Percentiles rank a stretch among this genome's conserved stretches.
These are phyloP conservation scores for Euphydryas editha DNA, from an alignment of 2,888 invertebrate genomes.

Conservation along the genomic window DNA sequence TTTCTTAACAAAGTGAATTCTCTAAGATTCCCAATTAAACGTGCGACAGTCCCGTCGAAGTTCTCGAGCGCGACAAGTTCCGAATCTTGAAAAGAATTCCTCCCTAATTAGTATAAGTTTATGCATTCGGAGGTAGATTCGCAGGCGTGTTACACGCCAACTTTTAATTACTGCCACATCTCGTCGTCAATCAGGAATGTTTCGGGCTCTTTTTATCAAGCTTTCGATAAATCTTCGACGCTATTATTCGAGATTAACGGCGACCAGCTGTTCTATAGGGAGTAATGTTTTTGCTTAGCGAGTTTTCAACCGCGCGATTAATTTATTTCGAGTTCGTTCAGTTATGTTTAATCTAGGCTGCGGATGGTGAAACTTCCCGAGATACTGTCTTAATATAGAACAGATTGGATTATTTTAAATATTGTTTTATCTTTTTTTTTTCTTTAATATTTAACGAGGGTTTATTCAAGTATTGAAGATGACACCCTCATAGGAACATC, in stretches of 20 bases:
- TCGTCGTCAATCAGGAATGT: conserved; percentile 59
- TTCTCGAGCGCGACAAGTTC: conserved; percentile 66
- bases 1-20: conserved; percentile 77
- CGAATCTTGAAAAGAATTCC: conserved; percentile 80
- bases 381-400: conserved; percentile 17
- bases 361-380: conserved; percentile 25
- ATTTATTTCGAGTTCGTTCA: conserved; percentile 55
- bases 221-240: conserved; percentile 46
- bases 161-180: conserved; percentile 73
- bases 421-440: no score
- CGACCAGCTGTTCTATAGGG: conserved; percentile 54
- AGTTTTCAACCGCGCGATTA: conserved; percentile 54
- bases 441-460: no score
- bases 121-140: conserved; percentile 67
- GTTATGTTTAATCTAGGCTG: conserved; percentile 35
- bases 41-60: conserved; percentile 74
- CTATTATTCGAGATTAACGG: conserved; percentile 58
- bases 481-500: no score
- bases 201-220: conserved; percentile 53
- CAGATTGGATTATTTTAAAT: not conserved
- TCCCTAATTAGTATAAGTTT: conserved; percentile 81
- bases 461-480: no score
- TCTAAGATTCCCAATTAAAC: conserved; percentile 80
- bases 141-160: conserved; percentile 53
- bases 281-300: conserved; percentile 62